These are phyloP conservation scores for Galeopsomyia nigrocyanea DNA, from an alignment of 2,888 invertebrate species.

Conservation along the genomic window DNA sequence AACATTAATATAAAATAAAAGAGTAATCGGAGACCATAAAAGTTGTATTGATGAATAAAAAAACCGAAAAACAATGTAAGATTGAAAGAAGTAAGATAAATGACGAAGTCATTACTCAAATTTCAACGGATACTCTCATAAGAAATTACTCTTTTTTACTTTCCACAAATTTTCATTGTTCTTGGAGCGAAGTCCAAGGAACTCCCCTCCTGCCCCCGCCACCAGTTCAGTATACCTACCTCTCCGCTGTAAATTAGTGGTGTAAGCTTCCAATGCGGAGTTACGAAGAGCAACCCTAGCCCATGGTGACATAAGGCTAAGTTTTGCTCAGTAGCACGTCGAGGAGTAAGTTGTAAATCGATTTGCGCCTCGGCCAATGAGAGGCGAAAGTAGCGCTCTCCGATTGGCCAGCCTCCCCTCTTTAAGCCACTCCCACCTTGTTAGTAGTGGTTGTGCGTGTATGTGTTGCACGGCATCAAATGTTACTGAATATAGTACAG, in stretches of 20 bases:
- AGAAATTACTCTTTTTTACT: slow-evolving; percentile 44
- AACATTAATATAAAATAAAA: too few species aligned
- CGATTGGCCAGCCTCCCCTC: slow-evolving; percentile 61
- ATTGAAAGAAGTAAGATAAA: slow-evolving; percentile 18
- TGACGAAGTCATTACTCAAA: slow-evolving; percentile 38
- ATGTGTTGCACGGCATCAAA: slow-evolving; percentile 11
- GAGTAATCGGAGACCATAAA: slow-evolving; percentile 18
- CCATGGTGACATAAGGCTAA: slow-evolving; percentile 56
- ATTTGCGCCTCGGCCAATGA: slow-evolving; percentile 66
- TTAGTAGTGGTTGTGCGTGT: slow-evolving; percentile 6
- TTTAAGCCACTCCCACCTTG: slow-evolving; percentile 63
- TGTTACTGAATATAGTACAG: slow-evolving; percentile 8
- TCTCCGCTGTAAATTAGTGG: slow-evolving; percentile 61
- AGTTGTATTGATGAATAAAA: slow-evolving; percentile 1
- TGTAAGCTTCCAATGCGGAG: slow-evolving; percentile 52
- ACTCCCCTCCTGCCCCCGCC: slow-evolving; percentile 45
- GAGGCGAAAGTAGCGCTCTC: slow-evolving; percentile 60
- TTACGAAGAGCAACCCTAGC: slow-evolving; percentile 57
- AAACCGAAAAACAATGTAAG: neutral
- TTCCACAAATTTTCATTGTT: slow-evolving; percentile 27
- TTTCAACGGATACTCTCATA: slow-evolving; percentile 42
- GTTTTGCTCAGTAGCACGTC: slow-evolving; percentile 54
- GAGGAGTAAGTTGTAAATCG: slow-evolving; percentile 66
- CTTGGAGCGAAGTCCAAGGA: slow-evolving; percentile 13
- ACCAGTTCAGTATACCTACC: slow-evolving; percentile 45